Evolutionary conservation across 2,797 vertebrate species (phyloP), one percentile per base, ranked within the genome.

Genomic region (Uromys caudimaculatus): DNA sequence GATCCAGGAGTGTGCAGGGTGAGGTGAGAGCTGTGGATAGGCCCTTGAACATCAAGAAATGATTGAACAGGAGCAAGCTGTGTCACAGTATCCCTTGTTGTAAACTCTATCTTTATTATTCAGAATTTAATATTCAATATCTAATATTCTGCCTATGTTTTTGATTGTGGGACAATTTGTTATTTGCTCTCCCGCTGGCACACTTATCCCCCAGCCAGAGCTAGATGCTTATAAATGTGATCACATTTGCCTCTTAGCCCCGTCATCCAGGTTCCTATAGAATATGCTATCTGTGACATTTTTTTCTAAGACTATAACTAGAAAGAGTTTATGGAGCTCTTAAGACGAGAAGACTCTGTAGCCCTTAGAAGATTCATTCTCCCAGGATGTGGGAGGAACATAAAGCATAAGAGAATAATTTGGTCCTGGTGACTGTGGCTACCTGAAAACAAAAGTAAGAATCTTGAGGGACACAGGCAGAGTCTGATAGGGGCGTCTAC

Each of bases 271-370:
- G 85, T 67, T 95, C 32, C 50, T 93, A 6, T 32, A 32, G 38
- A 76, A 56, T 67, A 87, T 24, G 11, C 88, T 93, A 8, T 77
- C 38, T 89, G 62, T 47, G 77, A 75, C 35, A 47, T 93, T 96
- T 93, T 94, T 86, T 79, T 96, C 89, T 91, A 91, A 76, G 81
- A 87, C 76, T 93, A 91, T 73, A 84, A 93, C 91, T 95, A 97
- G 86, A 93, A 96, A 93, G 79, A 32, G 27, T 90, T 87, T 95
- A 29, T 47, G 93, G 90, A 91, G 52, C 12, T 79, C 84, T 71
- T 94, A 95, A 95, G 92, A 89, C 56, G n/a, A 82, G 35, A 96
- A 89, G 52, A 77, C 8, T 64, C 60, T 5, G 73, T 32, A 29
- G 16, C 76, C 69, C 16, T 93, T 77, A 41, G 7, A 38, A 88